These are phyloP conservation scores for Drosophila peninsularis DNA, from an alignment of 2,888 invertebrate species.

Conservation along the genomic window DNA sequence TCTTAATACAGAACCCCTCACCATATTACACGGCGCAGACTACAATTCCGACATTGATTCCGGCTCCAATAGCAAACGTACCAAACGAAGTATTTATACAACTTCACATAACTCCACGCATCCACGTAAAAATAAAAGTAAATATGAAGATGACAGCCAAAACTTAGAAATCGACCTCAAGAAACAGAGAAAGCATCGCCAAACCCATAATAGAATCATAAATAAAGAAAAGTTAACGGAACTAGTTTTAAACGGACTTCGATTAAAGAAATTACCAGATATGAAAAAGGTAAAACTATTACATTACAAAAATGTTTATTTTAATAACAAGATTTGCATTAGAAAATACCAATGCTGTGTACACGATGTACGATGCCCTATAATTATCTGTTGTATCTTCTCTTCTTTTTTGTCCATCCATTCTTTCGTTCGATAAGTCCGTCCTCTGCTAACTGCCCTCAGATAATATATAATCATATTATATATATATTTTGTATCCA, in stretches of 20 bases:
- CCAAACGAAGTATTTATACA: conserved; percentile 25
- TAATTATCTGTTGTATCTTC: too few species aligned
- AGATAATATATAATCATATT: too few species aligned
- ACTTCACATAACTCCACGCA: neutral
- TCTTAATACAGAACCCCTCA: conserved; percentile 4
- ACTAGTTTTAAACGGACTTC: conserved; percentile 80
- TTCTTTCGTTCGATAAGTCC: too few species aligned
- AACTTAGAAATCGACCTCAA: conserved; percentile 8
- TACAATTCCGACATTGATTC: neutral
- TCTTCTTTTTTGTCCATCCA: too few species aligned
- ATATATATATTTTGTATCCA: too few species aligned
- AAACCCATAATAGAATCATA: conserved; percentile 23
- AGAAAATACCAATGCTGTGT: too few species aligned
- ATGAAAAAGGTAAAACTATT: conserved; percentile 71
- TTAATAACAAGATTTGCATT: too few species aligned
- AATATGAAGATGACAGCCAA: conserved; percentile 18
- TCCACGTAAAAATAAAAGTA: conserved; percentile 5
- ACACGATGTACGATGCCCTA: too few species aligned
- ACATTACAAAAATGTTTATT: too few species aligned
- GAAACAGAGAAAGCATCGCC: conserved; percentile 4
- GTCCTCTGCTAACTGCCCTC: too few species aligned
- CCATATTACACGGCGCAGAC: conserved; percentile 1
- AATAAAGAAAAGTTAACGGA: conserved; percentile 70
- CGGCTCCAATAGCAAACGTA: neutral
- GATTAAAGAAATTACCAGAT: conserved; percentile 78